Conservation (phyloP, 2,113 vertebrate species). For the Fukomys damarensis region DNA sequence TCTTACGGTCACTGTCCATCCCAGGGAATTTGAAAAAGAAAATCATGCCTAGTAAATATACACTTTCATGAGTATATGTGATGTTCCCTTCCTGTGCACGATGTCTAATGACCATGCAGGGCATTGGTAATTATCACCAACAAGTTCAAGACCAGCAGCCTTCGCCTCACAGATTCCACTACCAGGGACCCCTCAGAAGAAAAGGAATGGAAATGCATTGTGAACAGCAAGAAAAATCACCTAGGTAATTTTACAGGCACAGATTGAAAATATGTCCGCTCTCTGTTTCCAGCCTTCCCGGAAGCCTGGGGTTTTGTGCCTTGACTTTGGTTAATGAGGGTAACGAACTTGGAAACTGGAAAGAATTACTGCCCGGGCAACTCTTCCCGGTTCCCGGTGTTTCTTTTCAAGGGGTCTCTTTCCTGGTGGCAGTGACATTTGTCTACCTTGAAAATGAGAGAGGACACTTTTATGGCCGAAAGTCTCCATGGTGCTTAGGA, state of each 20-base stretch:
- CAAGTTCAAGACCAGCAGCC: background rate
- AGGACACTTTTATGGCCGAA: constrained; percentile 86
- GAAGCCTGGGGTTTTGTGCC: background rate
- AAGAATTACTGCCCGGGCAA: constrained; percentile 13
- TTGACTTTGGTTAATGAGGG: background rate
- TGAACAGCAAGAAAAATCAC: background rate
- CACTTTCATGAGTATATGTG: accelerated
- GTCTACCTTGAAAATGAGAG: constrained; percentile 76
- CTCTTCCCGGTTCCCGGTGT: constrained; percentile 46
- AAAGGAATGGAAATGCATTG: accelerated
- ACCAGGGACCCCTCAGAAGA: background rate
- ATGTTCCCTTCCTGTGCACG: accelerated
- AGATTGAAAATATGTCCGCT: background rate
- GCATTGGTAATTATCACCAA: accelerated
- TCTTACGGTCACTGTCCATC: too few species aligned
- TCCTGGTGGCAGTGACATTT: constrained; percentile 62
- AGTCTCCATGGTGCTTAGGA: constrained; percentile 58
- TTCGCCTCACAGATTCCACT: accelerated
- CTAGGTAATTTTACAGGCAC: accelerated
- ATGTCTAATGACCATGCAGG: too few species aligned
- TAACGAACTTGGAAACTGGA: constrained; percentile 38
- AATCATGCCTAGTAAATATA: too few species aligned
- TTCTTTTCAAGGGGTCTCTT: constrained; percentile 45
- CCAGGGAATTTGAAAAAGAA: too few species aligned
- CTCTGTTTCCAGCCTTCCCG: background rate